Evolutionary conservation across 2,888 invertebrate species (phyloP).

Genomic region (Salticus scenicus): DNA sequence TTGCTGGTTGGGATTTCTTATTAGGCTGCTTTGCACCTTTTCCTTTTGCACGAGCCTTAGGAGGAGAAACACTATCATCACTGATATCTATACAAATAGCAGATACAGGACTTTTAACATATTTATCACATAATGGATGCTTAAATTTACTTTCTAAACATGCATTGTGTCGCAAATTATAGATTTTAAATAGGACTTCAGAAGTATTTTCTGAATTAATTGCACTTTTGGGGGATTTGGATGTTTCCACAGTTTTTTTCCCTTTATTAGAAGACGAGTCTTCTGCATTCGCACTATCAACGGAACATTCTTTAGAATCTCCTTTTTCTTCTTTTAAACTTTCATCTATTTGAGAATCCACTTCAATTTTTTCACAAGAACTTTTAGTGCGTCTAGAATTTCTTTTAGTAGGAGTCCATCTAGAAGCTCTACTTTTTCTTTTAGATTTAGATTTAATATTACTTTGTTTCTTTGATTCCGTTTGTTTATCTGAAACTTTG

Average conservation of each 20-base stretch:
- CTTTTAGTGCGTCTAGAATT: not conserved
- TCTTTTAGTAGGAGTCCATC: not conserved
- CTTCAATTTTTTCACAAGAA: not conserved
- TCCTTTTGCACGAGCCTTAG: conserved; percentile 16
- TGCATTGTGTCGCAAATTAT: not conserved
- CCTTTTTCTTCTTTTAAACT: not conserved
- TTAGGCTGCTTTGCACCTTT: not conserved
- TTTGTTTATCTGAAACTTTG: too few relatives aligned
- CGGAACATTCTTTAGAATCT: not conserved
- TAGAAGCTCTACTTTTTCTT: not conserved
- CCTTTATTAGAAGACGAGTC: not conserved
- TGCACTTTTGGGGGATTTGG: not conserved
- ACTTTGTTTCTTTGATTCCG: not conserved
- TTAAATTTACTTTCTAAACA: conserved; percentile 52
- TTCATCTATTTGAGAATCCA: not conserved
- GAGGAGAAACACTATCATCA: not conserved
- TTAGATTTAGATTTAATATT: not conserved
- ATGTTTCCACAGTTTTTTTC: too few relatives aligned
- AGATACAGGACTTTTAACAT: not conserved
- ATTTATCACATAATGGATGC: conserved; percentile 12
- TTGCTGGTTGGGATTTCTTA: not conserved
- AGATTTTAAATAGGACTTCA: not conserved
- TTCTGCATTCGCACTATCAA: not conserved
- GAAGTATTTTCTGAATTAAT: not conserved
- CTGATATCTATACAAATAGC: too few relatives aligned